phyloP scores from a whole-genome alignment of 2,888 invertebrate species.

The Ophion slaviceki region DNA sequence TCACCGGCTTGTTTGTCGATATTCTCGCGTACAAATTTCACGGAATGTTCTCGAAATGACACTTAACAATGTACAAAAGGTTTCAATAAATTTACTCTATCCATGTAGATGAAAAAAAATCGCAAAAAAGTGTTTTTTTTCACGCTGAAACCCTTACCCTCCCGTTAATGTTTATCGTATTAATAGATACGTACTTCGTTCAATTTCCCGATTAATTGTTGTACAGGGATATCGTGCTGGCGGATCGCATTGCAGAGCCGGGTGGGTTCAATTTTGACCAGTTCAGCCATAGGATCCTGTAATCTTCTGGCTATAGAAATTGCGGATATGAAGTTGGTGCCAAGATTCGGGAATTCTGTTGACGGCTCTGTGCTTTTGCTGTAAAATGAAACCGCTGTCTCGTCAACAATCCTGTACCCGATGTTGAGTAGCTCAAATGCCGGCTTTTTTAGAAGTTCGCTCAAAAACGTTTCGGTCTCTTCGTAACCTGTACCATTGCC shows the following conservation, averaged over 20 bases:
- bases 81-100: too few species aligned
- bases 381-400: slow-evolving; percentile 96
- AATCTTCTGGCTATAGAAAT: slow-evolving; percentile 94
- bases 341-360: slow-evolving; percentile 92
- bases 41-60: too few species aligned
- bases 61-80: too few species aligned
- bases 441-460: slow-evolving; percentile 83
- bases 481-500: slow-evolving; percentile 96
- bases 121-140: too few species aligned
- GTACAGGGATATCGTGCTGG: slow-evolving; percentile 94
- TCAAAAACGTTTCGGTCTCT: slow-evolving; percentile 92
- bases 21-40: too few species aligned
- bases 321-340: slow-evolving; percentile 90
- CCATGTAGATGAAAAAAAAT: too few species aligned
- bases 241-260: slow-evolving; percentile 97
- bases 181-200: slow-evolving; percentile 85
- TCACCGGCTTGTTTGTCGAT: too few species aligned
- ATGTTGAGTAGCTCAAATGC: slow-evolving; percentile 86
- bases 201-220: slow-evolving; percentile 89
- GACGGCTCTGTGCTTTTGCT: slow-evolving; percentile 93
- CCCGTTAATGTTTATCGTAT: not conserved
- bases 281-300: slow-evolving; percentile 95
- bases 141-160: too few species aligned
- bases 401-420: slow-evolving; percentile 93
- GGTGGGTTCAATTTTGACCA: slow-evolving; percentile 96